A percentile compares a stretch with the other conserved stretches of the same genome.
These are phyloP conservation scores for Rhinophrynus dorsalis DNA, from an alignment of 2,797 vertebrate genomes.

Conservation along the genomic window DNA sequence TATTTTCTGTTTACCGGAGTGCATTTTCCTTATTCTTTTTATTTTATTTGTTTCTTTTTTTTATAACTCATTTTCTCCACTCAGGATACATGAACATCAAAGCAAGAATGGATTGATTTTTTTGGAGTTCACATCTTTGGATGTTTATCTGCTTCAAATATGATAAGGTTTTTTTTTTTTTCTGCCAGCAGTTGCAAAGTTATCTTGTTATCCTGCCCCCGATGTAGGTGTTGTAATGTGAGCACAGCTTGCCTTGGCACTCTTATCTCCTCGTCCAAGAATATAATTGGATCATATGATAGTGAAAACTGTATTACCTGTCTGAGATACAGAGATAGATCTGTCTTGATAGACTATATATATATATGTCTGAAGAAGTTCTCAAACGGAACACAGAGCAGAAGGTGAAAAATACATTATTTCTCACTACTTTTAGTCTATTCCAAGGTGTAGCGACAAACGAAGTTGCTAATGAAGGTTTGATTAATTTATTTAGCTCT, in stretches of 20 bases:
- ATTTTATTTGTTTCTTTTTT: constrained; percentile 32
- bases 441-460: not conserved
- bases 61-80: constrained; percentile 18
- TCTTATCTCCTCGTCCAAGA: constrained; percentile 41
- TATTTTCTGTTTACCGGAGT: not conserved
- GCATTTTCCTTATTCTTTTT: constrained; percentile 11
- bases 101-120: constrained; percentile 40
- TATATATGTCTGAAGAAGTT: constrained; percentile 6
- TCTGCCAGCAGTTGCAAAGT: constrained; percentile 38
- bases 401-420: constrained; percentile 9
- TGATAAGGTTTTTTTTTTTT: constrained; percentile 47
- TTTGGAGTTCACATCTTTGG: constrained; percentile 42
- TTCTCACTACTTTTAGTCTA: not conserved
- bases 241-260: constrained; percentile 22
- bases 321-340: constrained; percentile 38
- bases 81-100: constrained; percentile 30
- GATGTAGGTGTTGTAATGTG: constrained; percentile 45
- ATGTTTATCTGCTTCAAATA: constrained; percentile 45
- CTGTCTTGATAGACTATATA: constrained; percentile 21
- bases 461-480: not conserved
- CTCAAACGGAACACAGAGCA: not conserved
- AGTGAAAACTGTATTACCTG: constrained; percentile 35
- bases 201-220: constrained; percentile 49
- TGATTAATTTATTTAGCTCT: not conserved
- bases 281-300: constrained; percentile 47